Conservation (phyloP, 1,140 invertebrate genomes). For the Wasmannia auropunctata region DNA sequence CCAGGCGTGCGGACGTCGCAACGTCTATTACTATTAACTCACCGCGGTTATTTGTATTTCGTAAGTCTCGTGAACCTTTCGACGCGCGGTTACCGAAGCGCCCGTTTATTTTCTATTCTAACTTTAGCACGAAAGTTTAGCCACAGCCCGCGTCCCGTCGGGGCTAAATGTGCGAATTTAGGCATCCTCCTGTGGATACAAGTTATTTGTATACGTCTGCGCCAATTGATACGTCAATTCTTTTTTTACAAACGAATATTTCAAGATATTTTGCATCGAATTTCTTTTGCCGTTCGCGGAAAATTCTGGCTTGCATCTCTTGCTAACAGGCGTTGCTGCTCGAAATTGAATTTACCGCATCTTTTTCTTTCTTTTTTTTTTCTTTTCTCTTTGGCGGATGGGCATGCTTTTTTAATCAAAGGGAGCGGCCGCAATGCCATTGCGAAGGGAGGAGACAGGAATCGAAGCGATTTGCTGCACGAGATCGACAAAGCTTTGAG, state of each 20-base stretch:
- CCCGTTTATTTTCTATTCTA: slow-evolving; percentile 58
- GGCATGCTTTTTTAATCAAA: slow-evolving; percentile 80
- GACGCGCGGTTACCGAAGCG: slow-evolving; percentile 52
- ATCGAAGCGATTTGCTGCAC: slow-evolving; percentile 86
- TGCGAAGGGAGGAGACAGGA: slow-evolving; percentile 70
- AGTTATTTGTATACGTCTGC: neutral
- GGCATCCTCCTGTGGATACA: slow-evolving; percentile 11
- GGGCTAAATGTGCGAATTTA: slow-evolving; percentile 49
- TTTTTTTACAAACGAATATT: neutral
- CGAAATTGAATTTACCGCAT: slow-evolving; percentile 1
- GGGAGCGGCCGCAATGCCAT: slow-evolving; percentile 71
- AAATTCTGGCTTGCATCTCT: neutral
- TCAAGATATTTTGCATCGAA: neutral
- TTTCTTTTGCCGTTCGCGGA: neutral
- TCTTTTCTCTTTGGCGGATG: slow-evolving; percentile 55
- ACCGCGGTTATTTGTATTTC: slow-evolving; percentile 51
- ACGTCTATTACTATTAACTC: slow-evolving; percentile 48
- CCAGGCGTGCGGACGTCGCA: neutral
- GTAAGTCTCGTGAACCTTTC: slow-evolving; percentile 56
- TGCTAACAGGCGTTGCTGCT: neutral
- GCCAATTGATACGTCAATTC: neutral
- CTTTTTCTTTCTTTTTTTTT: slow-evolving; percentile 18
- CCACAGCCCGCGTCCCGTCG: slow-evolving; percentile 31
- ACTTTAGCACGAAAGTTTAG: slow-evolving; percentile 57
- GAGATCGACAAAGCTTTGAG: slow-evolving; percentile 88